Conservation (phyloP, 2,797 vertebrate genomes). For the Typhlichthys eigenmanni region DNA sequence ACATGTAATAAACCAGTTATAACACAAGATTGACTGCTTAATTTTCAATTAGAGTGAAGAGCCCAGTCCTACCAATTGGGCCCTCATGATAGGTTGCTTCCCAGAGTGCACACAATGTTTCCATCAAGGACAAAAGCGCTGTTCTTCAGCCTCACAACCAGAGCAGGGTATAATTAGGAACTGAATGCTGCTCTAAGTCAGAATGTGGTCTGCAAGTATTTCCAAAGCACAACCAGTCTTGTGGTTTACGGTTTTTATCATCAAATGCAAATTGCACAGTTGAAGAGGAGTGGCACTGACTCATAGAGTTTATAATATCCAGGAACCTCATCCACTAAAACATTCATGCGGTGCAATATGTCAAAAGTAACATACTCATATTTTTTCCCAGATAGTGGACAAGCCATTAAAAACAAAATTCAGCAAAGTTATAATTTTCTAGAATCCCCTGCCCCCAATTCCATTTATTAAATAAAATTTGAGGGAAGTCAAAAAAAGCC, state of each 20-base stretch:
- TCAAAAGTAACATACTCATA: slow-evolving; percentile 75
- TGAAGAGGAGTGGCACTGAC: slow-evolving; percentile 81
- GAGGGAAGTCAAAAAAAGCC: slow-evolving; percentile 63
- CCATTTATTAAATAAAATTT: slow-evolving; percentile 32
- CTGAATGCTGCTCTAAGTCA: slow-evolving; percentile 83
- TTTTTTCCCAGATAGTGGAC: slow-evolving; percentile 75
- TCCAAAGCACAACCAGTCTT: slow-evolving; percentile 83
- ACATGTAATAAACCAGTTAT: slow-evolving; percentile 53
- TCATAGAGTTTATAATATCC: slow-evolving; percentile 79
- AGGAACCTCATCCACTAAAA: slow-evolving; percentile 77
- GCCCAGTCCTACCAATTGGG: slow-evolving; percentile 37
- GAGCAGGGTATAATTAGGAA: slow-evolving; percentile 81
- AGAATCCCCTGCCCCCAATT: slow-evolving; percentile 53
- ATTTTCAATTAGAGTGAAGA: slow-evolving; percentile 57
- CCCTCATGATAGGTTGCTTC: slow-evolving; percentile 39
- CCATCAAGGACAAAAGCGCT: slow-evolving; percentile 77
- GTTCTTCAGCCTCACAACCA: slow-evolving; percentile 71
- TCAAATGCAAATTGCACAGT: slow-evolving; percentile 84
- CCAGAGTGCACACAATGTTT: slow-evolving; percentile 74
- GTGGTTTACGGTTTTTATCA: slow-evolving; percentile 83
- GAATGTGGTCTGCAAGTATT: slow-evolving; percentile 78
- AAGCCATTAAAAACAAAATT: slow-evolving; percentile 76
- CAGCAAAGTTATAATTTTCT: slow-evolving; percentile 70
- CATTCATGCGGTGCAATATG: slow-evolving; percentile 76
- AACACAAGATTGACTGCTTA: slow-evolving; percentile 38